phyloP scores from a whole-genome alignment of 2,888 invertebrate species.

The Oxycera nigricornis region DNA sequence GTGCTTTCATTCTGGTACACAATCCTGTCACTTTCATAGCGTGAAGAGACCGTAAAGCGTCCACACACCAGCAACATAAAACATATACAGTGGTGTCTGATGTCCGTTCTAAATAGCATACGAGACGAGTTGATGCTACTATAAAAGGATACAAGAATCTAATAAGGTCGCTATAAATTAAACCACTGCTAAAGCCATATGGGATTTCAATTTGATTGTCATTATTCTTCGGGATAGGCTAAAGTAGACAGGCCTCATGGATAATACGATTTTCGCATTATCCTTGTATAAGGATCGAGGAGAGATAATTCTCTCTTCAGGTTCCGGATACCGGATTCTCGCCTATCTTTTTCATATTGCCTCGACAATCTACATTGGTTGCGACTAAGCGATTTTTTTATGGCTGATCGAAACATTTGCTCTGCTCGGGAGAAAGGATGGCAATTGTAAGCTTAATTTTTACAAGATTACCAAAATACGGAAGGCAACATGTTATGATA shows the following conservation, averaged over 20 bases:
- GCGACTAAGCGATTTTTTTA: background rate
- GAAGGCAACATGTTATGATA: slow-evolving; percentile 20
- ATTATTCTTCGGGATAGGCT: slow-evolving; percentile 36
- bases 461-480: slow-evolving; percentile 21
- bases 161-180: slow-evolving; percentile 40
- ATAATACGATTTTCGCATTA: slow-evolving; percentile 39
- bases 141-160: slow-evolving; percentile 27
- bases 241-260: slow-evolving; percentile 34
- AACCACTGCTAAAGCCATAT: slow-evolving; percentile 40
- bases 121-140: background rate
- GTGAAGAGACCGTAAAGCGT: too few relatives aligned
- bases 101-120: slow-evolving; percentile 9
- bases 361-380: background rate
- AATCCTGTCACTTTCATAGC: background rate
- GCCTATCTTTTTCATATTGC: background rate
- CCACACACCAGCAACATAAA: too few relatives aligned
- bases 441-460: background rate
- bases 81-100: background rate
- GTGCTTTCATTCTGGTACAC: background rate
- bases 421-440: background rate
- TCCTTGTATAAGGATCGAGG: slow-evolving; percentile 22
- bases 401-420: background rate
- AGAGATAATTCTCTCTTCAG: slow-evolving; percentile 10
- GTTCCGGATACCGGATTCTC: background rate
- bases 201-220: slow-evolving; percentile 40